phyloP scores from a whole-genome alignment of 2,888 invertebrate genomes.

The Eurois occulta region DNA sequence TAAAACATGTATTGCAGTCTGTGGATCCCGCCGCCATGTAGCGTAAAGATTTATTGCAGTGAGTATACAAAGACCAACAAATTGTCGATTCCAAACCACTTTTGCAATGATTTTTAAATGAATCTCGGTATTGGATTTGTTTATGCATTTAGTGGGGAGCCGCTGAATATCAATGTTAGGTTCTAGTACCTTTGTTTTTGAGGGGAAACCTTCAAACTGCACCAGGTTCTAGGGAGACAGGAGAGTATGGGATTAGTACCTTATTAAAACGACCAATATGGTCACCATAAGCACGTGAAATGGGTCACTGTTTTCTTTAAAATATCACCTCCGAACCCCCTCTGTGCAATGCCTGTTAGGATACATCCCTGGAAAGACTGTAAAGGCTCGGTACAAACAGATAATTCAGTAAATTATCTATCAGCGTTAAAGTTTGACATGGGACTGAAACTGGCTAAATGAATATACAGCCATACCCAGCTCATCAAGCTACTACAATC shows the following conservation, averaged over 20 bases:
- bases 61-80: constrained; percentile 48
- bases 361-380: too few species aligned
- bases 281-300: background rate
- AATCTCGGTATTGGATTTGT: constrained; percentile 4
- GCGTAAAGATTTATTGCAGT: constrained; percentile 50
- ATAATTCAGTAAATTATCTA: too few species aligned
- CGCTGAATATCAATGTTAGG: background rate
- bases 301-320: background rate
- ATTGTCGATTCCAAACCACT: constrained; percentile 51
- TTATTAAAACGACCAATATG: background rate
- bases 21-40: constrained; percentile 41
- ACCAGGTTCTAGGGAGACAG: background rate
- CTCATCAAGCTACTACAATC: too few species aligned
- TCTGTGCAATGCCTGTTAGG: background rate
- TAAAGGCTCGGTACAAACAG: too few species aligned
- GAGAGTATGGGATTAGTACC: background rate
- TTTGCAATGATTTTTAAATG: constrained; percentile 52
- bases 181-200: background rate
- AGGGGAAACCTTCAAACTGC: background rate
- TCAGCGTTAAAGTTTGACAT: too few species aligned
- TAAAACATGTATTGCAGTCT: constrained; percentile 59
- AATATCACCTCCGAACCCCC: background rate
- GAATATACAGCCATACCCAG: too few species aligned
- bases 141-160: constrained; percentile 10
- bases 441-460: too few species aligned